Base-by-base conservation (phyloP, 2,113 vertebrate genomes). In the Perognathus longimembris region DNA sequence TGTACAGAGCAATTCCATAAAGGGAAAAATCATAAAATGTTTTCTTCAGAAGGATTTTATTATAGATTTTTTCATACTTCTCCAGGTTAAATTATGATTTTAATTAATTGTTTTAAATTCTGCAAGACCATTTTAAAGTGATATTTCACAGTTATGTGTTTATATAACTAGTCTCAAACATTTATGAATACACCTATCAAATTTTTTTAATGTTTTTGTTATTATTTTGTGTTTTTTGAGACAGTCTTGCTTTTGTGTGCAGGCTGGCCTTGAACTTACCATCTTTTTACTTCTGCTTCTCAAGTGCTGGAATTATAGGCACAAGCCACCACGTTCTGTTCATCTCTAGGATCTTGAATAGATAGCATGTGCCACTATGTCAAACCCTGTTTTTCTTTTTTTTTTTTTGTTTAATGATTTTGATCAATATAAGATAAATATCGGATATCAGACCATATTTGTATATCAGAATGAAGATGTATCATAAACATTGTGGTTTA, bases 91-190 rank as follows among this genome's bases (percentile, higher is more conserved):
- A 84, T 57, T 28, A 74, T 87, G 38, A 88, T 86, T 78, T 81
- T 90, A 75, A 54, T 91, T 74, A 90, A 76, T 84, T 75, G 54
- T 26, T 26, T 93, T 86, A 88, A 80, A 66, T 80, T 85, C 30
- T 42, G 6, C 2, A 86, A 88, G 81, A 69, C 90, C 28, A 36
- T 90, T 92, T 85, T 28, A 79, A 75, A 85, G 50, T 54, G 50
- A 40, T 92, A 76, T 83, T 74, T 82, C 74, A 40, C 4, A 92
- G 76, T 89, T 85, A 57, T 24, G 6, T 70, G 50, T 74, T 38
- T 28, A 40, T 85, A 12, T 75, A 73, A 36, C 6, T 78, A 71
- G 30, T 28, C 45, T 87, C 69, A 91, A 83, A 73, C 50, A 54
- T 54, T 54, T 54, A 4, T 54, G 50, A 54, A 54, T 54, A 54